Percentiles rank a stretch among this genome's conserved stretches.
Evolutionary conservation across 2,888 invertebrate species (phyloP).

Genomic region (Norana najaformis): DNA sequence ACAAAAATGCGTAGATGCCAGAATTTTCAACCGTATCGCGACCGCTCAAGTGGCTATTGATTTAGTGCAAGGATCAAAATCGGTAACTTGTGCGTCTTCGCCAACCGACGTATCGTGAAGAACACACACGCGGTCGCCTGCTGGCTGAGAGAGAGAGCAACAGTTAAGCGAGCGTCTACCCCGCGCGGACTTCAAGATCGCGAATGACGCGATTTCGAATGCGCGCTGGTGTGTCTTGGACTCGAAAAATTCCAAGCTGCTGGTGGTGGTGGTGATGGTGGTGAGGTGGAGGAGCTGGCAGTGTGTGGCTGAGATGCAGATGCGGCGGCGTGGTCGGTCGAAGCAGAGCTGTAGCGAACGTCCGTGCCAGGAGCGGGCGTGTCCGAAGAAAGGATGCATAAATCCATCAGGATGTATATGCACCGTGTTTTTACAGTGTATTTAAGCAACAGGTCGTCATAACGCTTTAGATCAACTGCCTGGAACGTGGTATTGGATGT

Average conservation of each 20-base stretch:
- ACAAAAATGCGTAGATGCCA: not conserved
- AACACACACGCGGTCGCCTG: not conserved
- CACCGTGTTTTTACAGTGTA: not conserved
- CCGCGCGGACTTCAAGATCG: not conserved
- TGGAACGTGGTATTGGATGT: not conserved
- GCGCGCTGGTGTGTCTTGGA: not conserved
- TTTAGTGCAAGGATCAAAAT: not conserved
- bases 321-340: not conserved
- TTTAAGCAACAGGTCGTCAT: slow-evolving; percentile 13
- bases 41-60: not conserved
- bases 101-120: not conserved
- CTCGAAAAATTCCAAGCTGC: slow-evolving; percentile 13
- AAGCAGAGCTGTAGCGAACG: not conserved
- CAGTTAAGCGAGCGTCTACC: not conserved
- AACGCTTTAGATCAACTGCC: not conserved
- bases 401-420: not conserved
- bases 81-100: not conserved
- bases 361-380: slow-evolving; percentile 6
- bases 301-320: not conserved
- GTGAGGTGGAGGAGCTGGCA: not conserved
- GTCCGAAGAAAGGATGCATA: slow-evolving; percentile 6
- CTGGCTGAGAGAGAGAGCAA: not conserved
- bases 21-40: not conserved
- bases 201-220: not conserved
- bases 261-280: not conserved